These are phyloP conservation scores for Hylaeus volcanicus DNA, from an alignment of 1,140 invertebrate genomes.

Conservation along the genomic window DNA sequence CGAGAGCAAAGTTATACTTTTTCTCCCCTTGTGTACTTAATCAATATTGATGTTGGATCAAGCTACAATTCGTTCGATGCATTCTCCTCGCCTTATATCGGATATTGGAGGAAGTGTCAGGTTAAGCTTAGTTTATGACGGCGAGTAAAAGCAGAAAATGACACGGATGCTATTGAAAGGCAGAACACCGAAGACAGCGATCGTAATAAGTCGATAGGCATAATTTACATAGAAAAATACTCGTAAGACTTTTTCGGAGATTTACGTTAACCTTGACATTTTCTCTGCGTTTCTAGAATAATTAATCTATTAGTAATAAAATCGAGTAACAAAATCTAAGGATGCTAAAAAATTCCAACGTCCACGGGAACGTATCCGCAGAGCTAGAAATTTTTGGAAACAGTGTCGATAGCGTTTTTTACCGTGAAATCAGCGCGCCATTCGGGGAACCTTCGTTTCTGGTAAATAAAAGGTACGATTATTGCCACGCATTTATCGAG, in stretches of 20 bases:
- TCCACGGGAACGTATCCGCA: not conserved
- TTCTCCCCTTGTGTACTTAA: slow-evolving; percentile 48
- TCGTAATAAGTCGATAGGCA: not conserved
- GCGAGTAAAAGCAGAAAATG: slow-evolving; percentile 37
- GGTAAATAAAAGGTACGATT: slow-evolving; percentile 31
- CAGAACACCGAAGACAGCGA: not conserved
- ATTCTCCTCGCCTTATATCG: slow-evolving; percentile 46
- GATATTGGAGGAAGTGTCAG: slow-evolving; percentile 44
- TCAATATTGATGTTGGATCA: slow-evolving; percentile 60
- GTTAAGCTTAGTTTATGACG: slow-evolving; percentile 48
- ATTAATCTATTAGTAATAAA: too few relatives aligned
- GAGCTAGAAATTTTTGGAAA: slow-evolving; percentile 2
- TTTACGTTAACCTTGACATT: too few relatives aligned
- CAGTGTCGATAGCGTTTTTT: not conserved
- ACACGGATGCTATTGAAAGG: not conserved
- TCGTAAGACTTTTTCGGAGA: too few relatives aligned
- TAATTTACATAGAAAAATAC: not conserved
- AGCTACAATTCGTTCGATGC: slow-evolving; percentile 54
- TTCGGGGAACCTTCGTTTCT: not conserved
- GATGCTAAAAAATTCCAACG: not conserved
- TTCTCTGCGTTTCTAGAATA: too few relatives aligned
- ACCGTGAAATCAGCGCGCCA: not conserved
- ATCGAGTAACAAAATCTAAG: too few relatives aligned
- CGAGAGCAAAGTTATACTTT: slow-evolving; percentile 7
- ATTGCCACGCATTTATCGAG: slow-evolving; percentile 12